Percentiles rank a stretch among this genome's conserved stretches.
These are phyloP conservation scores for Drosophila cardini DNA, from an alignment of 1,140 invertebrate species.

Conservation along the genomic window DNA sequence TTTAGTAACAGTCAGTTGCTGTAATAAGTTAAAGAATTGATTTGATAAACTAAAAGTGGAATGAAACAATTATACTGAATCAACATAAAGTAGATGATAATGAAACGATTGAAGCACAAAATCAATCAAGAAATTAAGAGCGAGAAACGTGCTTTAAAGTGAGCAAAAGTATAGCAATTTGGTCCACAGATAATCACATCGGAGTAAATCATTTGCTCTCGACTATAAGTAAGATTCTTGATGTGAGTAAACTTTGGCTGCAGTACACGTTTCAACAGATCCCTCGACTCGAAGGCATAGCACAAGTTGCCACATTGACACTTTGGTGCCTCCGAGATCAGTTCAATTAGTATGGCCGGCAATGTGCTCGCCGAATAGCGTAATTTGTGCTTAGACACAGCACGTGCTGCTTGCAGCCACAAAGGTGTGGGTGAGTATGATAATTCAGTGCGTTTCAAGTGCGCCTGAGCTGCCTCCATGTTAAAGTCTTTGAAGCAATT, in stretches of 20 bases:
- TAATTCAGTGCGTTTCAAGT: constrained; percentile 1
- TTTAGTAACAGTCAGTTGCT: constrained; percentile 24
- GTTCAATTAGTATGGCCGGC: constrained; percentile 73
- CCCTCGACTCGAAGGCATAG: constrained; percentile 48
- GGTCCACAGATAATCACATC: constrained; percentile 74
- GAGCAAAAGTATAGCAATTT: constrained; percentile 44
- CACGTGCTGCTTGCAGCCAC: constrained; percentile 68
- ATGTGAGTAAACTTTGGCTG: constrained; percentile 72
- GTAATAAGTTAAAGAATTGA: neutral
- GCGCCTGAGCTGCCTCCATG: constrained; percentile 37
- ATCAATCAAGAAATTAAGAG: neutral
- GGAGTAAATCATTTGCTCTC: constrained; percentile 77
- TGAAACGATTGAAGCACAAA: neutral
- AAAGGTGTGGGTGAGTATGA: constrained; percentile 41
- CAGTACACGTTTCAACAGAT: constrained; percentile 56
- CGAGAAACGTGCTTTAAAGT: constrained; percentile 30
- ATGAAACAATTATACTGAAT: neutral
- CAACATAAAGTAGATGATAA: neutral
- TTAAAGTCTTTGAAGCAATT: constrained; percentile 72
- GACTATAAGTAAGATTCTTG: constrained; percentile 76
- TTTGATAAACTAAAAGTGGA: constrained; percentile 12
- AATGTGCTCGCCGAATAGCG: constrained; percentile 52
- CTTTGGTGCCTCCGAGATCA: constrained; percentile 72
- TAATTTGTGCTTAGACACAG: constrained; percentile 58
- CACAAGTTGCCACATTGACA: constrained; percentile 76